These are phyloP conservation scores for Tetragnatha montana DNA, from an alignment of 2,888 invertebrate species.

Conservation along the genomic window DNA sequence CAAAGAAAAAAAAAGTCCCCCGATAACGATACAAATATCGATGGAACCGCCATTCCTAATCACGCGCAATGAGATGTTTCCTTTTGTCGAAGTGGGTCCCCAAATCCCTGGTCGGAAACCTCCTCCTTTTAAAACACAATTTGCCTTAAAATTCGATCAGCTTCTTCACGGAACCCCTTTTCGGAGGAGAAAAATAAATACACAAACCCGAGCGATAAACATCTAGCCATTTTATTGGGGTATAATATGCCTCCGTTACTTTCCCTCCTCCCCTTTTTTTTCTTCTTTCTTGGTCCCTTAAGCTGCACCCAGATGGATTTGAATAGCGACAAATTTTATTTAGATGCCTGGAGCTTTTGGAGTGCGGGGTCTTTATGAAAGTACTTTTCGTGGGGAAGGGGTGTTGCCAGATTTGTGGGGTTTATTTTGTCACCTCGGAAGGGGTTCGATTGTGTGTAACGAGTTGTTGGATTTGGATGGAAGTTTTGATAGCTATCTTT, in stretches of 20 bases:
- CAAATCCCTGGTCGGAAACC: conserved; percentile 27
- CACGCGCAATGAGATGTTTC: conserved; percentile 62
- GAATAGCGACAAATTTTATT: conserved; percentile 62
- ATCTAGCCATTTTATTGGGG: conserved; percentile 57
- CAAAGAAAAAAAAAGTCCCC: conserved; percentile 2
- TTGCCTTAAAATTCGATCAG: conserved; percentile 70
- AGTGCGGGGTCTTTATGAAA: conserved; percentile 1
- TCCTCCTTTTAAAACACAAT: conserved; percentile 69
- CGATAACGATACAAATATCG: conserved; percentile 69
- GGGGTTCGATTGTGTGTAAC: background rate
- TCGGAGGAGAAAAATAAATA: conserved; percentile 62
- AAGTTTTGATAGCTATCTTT: background rate
- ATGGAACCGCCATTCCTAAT: conserved; percentile 60
- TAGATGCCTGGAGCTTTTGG: conserved; percentile 43
- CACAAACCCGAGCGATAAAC: conserved; percentile 63
- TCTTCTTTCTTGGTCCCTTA: background rate
- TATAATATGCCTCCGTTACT: conserved; percentile 24
- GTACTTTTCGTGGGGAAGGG: background rate
- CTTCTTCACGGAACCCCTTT: conserved; percentile 14
- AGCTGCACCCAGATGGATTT: conserved; percentile 16
- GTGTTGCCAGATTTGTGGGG: background rate
- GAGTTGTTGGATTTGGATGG: background rate
- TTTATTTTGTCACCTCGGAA: background rate
- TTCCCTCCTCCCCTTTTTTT: background rate
- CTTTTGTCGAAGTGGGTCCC: conserved; percentile 56